Percentiles rank a stretch among this genome's conserved stretches.
Conservation (phyloP, 2,888 invertebrate genomes). For the Drosophila nigricruria region DNA sequence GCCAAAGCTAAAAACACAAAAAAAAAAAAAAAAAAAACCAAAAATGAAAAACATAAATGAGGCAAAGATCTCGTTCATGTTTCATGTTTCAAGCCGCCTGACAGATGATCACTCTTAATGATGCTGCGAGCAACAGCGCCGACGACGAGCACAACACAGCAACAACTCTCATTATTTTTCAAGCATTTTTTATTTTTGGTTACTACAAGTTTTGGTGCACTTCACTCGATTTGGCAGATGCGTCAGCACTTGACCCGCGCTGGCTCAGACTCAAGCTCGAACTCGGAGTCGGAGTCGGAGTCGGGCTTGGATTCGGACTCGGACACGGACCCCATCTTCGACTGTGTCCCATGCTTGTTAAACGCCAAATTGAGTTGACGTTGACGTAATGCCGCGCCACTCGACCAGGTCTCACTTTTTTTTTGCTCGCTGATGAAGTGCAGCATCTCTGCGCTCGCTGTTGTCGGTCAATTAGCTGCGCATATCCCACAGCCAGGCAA, state of each 20-base stretch:
- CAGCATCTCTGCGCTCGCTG: conserved; percentile 62
- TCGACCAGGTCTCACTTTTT: conserved; percentile 70
- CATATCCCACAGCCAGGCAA: conserved; percentile 54
- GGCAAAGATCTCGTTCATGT: conserved; percentile 66
- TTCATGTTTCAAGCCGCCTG: conserved; percentile 50
- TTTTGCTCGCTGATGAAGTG: conserved; percentile 70
- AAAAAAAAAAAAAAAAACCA: neutral
- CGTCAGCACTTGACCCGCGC: conserved; percentile 77
- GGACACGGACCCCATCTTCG: conserved; percentile 46
- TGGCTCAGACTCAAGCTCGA: neutral
- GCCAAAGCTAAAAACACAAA: conserved; percentile 28
- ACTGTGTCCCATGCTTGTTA: conserved; percentile 74
- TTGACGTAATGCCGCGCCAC: conserved; percentile 77
- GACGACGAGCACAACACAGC: conserved; percentile 33
- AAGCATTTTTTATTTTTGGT: conserved; percentile 68
- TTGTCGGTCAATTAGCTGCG: conserved; percentile 74
- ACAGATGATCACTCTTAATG: conserved; percentile 83
- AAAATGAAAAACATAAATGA: conserved; percentile 52
- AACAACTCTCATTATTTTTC: conserved; percentile 70
- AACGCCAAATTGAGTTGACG: conserved; percentile 78
- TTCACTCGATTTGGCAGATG: conserved; percentile 77
- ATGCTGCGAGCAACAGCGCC: conserved; percentile 59
- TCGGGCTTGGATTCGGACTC: conserved; percentile 5
- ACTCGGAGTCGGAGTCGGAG: neutral
- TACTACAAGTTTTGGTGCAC: conserved; percentile 75